Conservation (phyloP, 2,113 vertebrate genomes). For the Geococcyx californianus region DNA sequence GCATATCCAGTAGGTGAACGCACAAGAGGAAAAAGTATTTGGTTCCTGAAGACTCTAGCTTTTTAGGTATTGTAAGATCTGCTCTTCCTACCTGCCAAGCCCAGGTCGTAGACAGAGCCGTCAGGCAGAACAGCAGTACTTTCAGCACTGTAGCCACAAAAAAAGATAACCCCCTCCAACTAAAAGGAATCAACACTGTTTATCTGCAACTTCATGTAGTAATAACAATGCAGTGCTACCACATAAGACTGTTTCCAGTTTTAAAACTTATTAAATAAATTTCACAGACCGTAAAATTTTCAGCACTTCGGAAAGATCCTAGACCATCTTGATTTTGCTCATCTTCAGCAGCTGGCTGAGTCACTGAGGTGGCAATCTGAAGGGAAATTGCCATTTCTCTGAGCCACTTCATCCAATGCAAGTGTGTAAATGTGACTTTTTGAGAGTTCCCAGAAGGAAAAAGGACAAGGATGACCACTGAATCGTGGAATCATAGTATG, state of each 20-base stretch:
- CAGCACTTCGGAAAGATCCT: neutral
- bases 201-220: neutral
- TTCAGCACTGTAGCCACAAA: neutral
- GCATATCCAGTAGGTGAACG: fast-evolving
- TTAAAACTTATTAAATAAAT: neutral
- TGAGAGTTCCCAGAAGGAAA: neutral
- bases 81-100: neutral
- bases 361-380: constrained; percentile 8
- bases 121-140: neutral
- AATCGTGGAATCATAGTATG: too few relatives aligned
- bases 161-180: neutral
- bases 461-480: neutral
- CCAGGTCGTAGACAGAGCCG: neutral
- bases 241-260: neutral
- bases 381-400: neutral
- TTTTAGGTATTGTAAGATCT: neutral
- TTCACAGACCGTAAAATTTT: neutral
- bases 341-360: neutral
- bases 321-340: neutral
- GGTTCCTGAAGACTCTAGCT: neutral
- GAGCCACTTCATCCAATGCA: neutral
- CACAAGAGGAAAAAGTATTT: neutral
- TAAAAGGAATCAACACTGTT: neutral
- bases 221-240: neutral
- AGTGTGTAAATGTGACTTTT: neutral